phyloP scores from a whole-genome alignment of 1,140 invertebrate species.

The Phymorhynchus buccinoides region DNA sequence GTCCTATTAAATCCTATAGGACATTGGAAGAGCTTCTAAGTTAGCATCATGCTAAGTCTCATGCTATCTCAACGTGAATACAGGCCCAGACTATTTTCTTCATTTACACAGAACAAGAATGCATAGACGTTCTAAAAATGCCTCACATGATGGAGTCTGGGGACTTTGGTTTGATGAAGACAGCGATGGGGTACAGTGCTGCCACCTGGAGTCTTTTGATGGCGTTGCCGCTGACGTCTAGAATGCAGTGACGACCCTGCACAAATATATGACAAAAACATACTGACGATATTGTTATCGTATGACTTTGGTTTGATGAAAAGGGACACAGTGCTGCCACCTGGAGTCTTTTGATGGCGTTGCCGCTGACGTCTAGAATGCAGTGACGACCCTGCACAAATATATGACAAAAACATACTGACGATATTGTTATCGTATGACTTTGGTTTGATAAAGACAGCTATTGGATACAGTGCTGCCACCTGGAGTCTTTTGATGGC shows the following conservation, averaged over 20 bases:
- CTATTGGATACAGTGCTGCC: slow-evolving; percentile 96
- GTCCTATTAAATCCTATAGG: too few species aligned
- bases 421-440: too few species aligned
- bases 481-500: slow-evolving; percentile 98
- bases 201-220: slow-evolving; percentile 98
- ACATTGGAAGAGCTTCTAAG: too few species aligned
- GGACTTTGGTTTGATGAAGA: slow-evolving; percentile 99
- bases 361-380: slow-evolving; percentile 99
- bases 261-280: neutral
- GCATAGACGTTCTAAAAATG: too few species aligned
- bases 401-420: neutral
- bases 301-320: slow-evolving; percentile 99
- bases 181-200: slow-evolving; percentile 95
- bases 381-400: slow-evolving; percentile 93
- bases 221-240: slow-evolving; percentile 99
- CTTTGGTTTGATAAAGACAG: slow-evolving; percentile 99
- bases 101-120: too few species aligned
- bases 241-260: slow-evolving; percentile 98
- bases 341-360: slow-evolving; percentile 98
- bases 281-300: too few species aligned
- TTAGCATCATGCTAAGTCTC: too few species aligned
- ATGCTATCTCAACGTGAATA: too few species aligned
- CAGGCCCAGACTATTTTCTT: too few species aligned
- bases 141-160: slow-evolving; percentile 93
- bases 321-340: slow-evolving; percentile 96